A percentile compares a stretch with the other conserved stretches of the same genome.
These are phyloP conservation scores for Taxidea taxus DNA, from an alignment of 2,113 vertebrate species.

Conservation along the genomic window DNA sequence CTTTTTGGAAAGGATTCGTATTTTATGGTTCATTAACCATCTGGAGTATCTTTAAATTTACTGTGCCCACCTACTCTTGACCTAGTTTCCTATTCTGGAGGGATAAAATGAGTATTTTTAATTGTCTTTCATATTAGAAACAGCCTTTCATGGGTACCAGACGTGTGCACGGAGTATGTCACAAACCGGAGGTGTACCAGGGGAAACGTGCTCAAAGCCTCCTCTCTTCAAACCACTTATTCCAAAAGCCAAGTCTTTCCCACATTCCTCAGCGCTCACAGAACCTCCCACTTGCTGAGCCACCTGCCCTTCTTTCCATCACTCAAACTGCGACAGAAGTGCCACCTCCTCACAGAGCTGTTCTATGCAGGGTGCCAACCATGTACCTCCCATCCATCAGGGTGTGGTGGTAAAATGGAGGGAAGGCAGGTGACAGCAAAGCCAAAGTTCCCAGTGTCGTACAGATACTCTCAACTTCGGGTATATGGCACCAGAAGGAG, in stretches of 20 bases:
- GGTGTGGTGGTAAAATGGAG: neutral
- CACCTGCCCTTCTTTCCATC: neutral
- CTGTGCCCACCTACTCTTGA: neutral
- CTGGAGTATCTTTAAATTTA: slow-evolving; percentile 19
- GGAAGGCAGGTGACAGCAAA: neutral
- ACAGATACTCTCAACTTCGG: neutral
- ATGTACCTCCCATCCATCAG: neutral
- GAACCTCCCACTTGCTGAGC: neutral
- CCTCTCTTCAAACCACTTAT: neutral
- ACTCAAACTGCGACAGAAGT: neutral
- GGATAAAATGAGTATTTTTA: neutral
- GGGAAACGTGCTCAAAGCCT: neutral
- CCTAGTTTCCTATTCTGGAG: neutral
- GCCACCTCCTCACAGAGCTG: neutral
- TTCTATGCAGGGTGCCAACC: neutral
- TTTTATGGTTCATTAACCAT: slow-evolving; percentile 33
- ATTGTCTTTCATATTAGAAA: neutral
- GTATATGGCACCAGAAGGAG: neutral
- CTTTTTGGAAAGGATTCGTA: neutral
- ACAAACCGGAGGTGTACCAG: neutral
- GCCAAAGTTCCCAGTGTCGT: accelerated
- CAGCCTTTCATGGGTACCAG: neutral
- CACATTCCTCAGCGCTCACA: accelerated
- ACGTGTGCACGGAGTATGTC: neutral
- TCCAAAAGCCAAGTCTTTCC: neutral